Evolutionary conservation across 2,888 invertebrate species (phyloP), one percentile per base, ranked within the genome.

Genomic region (Calliphora vomitoria): DNA sequence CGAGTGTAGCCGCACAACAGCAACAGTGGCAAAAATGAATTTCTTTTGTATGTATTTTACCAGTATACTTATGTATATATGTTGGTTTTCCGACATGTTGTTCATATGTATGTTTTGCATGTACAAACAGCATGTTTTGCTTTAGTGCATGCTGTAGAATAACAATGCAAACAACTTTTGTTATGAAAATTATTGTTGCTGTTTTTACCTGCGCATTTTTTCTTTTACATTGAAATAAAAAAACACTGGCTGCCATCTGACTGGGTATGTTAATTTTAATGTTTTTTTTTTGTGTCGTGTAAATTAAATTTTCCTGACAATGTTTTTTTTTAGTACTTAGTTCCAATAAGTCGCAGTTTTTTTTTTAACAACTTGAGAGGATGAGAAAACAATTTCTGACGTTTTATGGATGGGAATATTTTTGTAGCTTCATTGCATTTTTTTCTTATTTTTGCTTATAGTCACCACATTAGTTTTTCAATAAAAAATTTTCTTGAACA

Each of bases 251-350:
- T 38, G 3, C 6, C 55, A 55, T 6, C 3, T 35, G 8, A 41
- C 41, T 44, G 66, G 66, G 5, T 8, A 72, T 72, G 71, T 35
- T 38, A 38, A 55, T 72, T 72, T 71, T 38, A 41, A 41, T 20
- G 6, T 53, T 18, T 53, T 53, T 6, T 41, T 8, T 41, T 41
- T 10, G 41, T 41, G 8, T 44, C 44, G 13, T 20, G 20, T 8
- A 44, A 66, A 20, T 41, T 41, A n/a, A 1, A 20, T 66, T 66
- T 71, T 68, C 31, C 68, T 1, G 15, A 60, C 68, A 72, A 71
- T 4, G 31, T 25, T 47, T 47, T 68, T 10, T 25, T 15, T 4
- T 47, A n/a, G 25, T 18, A 25, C 25, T 47, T 47, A n/a, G 4
- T 50, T 50, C 4, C n/a, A 50, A 13, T n/a, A 50, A 50, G n/a